A percentile compares a stretch with the other conserved stretches of the same genome.
Conservation (phyloP, 2,797 vertebrate species). For the Propithecus perrieri region DNA sequence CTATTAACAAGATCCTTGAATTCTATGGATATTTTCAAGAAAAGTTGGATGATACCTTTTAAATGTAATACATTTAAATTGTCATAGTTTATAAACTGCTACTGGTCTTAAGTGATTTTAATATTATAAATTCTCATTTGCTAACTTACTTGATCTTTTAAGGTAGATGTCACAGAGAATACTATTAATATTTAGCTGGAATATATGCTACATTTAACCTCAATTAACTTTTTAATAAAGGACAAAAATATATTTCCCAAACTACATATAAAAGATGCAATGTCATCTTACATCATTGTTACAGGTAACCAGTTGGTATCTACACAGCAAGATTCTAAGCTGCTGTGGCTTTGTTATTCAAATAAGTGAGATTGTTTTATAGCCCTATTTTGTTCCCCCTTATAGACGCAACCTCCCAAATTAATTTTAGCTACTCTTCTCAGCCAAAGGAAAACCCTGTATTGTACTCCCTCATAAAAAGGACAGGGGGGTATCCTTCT, state of each 20-base stretch:
- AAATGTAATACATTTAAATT: background rate
- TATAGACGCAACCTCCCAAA: background rate
- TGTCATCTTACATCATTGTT: background rate
- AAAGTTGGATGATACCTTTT: constrained; percentile 5
- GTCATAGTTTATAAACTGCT: background rate
- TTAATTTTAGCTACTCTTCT: background rate
- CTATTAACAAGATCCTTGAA: no score
- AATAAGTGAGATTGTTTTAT: constrained; percentile 25
- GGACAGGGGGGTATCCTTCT: background rate
- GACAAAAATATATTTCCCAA: constrained; percentile 34
- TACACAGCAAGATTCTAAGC: background rate
- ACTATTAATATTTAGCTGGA: background rate
- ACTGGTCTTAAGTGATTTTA: background rate
- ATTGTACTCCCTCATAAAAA: background rate
- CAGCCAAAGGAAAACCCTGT: background rate
- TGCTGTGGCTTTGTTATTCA: background rate
- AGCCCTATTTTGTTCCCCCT: background rate
- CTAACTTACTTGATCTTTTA: constrained; percentile 24
- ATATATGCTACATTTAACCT: constrained; percentile 30
- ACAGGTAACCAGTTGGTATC: background rate
- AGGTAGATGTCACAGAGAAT: background rate
- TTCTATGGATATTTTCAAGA: background rate
- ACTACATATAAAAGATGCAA: constrained; percentile 5
- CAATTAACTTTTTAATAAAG: constrained; percentile 28
- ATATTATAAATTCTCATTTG: constrained; percentile 33